Base-by-base conservation (phyloP, 2,113 vertebrate genomes). In the Mesembrinibis cayennensis region DNA sequence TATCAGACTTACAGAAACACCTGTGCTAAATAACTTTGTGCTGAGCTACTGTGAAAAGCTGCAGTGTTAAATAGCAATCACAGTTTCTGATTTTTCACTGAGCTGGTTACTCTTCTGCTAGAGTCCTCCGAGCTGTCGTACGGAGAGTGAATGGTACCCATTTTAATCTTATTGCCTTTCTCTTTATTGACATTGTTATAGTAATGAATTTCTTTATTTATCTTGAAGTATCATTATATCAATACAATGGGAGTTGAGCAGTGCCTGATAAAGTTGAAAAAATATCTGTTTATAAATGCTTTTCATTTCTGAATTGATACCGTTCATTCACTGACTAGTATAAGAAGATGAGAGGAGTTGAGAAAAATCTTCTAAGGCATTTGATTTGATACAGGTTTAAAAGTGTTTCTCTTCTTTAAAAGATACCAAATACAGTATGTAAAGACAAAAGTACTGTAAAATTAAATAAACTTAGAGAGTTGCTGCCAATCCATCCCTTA, bases 1-100 rank as follows among this genome's bases (percentile, higher is more conserved):
- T 97, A 97, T 97, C 95, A 95, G 95, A 97, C 96, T 97, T 94
- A 93, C 96, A 96, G 91, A 96, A 97, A 91, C 97, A 95, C 95
- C 94, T 97, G 96, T 94, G 97, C 94, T 95, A 96, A 95, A 95
- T 94, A 95, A 89, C 91, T 97, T 95, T 87, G 87, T 95, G 94
- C 95, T 94, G 93, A 95, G 94, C 91, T 95, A 84, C 97, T 95
- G 94, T 94, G 96, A 97, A 97, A 97, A 94, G 87, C 96, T 93
- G 95, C 94, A 79, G 93, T 89, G 95, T 95, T 97, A 97, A 97
- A 94, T 18, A 93, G 95, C 86, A 95, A 93, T 95, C 65, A 87
- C 94, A 92, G 94, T 62, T 89, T 94, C 87, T 82, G 87, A 72
- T 94, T 94, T 96, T 91, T 79, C 93, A 82, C 96, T 84, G 80